Base-by-base conservation (phyloP, 35 echinoderm and acorn worm species). In the Stichopus chloronotus region DNA sequence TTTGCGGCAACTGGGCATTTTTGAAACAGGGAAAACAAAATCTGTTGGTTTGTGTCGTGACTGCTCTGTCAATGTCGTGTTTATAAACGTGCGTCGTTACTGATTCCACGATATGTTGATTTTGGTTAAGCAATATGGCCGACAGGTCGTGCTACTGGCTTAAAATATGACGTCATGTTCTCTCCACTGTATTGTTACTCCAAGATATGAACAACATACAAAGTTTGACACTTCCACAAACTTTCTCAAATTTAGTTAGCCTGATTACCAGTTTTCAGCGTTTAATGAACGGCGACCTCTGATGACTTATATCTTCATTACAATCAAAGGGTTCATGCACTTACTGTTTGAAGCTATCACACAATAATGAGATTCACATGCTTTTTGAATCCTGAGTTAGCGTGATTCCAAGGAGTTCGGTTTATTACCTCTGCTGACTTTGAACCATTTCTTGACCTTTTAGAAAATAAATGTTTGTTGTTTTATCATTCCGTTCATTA, bases 401-500 rank as follows among this genome's bases (percentile, higher is more conserved):
- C 63, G 8, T 68, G 63, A 68, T 68, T 71, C 11, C 63, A 71
- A 71, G 63, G 63, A 13, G n/a, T 71, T 71, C 63, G 4, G 10
- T 71, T 71, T 71, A 71, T 71, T 71, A 71, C 63, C 63, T 71
- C 4, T 71, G 63, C n/a, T 71, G 63, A 71, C 63, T 71, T 71
- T 71, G 63, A 71, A 71, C 63, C 63, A n/a, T 71, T 11, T n/a
- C 63, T 71, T 71, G 63, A n/a, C 63, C 63, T 71, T 71, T 71
- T 71, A 71, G 4, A 71, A 71, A 71, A 71, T 71, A 71, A 71
- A 71, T 4, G n/a, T 13, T 71, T 43, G 30, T n/a, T 11, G 1
- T 71, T 71, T 13, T 71, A 2, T n/a, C 10, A 71, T 71, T 71
- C 63, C 4, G 63, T 71, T 71, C 63, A 71, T 71, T 4, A 11